phyloP scores from a whole-genome alignment of 2,888 invertebrate genomes.

The Lasioglossum lativentre region DNA sequence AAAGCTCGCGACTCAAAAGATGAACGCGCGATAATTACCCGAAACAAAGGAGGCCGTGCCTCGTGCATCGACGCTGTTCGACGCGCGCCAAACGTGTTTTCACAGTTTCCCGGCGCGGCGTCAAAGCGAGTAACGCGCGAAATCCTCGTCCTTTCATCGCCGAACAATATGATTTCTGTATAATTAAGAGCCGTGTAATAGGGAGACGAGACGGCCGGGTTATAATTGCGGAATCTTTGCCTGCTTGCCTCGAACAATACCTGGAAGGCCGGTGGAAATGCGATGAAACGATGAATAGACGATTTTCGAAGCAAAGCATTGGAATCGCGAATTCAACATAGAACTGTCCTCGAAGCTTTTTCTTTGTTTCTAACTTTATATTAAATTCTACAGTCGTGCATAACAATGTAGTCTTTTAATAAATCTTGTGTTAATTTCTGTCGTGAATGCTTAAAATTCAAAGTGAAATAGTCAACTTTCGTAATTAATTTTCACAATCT shows the following conservation, averaged over 20 bases:
- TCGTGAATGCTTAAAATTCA: neutral
- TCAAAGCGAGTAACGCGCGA: slow-evolving; percentile 5
- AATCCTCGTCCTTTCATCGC: neutral
- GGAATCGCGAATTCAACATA: neutral
- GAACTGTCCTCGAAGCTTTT: neutral
- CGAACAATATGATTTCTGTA: neutral
- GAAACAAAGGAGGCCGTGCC: slow-evolving; percentile 31
- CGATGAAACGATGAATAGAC: neutral
- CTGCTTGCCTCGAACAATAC: neutral
- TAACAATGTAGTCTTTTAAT: neutral
- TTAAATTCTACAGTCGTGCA: neutral
- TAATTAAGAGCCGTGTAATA: slow-evolving; percentile 42
- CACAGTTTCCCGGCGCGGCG: neutral
- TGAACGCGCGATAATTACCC: slow-evolving; percentile 49
- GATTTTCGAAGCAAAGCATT: neutral
- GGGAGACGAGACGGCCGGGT: neutral
- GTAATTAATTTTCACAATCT: neutral
- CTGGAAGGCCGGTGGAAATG: neutral
- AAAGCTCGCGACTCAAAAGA: slow-evolving; percentile 38
- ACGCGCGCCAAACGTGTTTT: slow-evolving; percentile 1
- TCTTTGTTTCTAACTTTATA: neutral
- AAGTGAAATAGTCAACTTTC: neutral
- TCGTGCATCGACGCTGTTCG: neutral
- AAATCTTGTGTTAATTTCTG: neutral
- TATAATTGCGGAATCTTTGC: slow-evolving; percentile 4